Evolutionary conservation across 2,113 vertebrate genomes (phyloP).

Genomic region (Origma solitaria): DNA sequence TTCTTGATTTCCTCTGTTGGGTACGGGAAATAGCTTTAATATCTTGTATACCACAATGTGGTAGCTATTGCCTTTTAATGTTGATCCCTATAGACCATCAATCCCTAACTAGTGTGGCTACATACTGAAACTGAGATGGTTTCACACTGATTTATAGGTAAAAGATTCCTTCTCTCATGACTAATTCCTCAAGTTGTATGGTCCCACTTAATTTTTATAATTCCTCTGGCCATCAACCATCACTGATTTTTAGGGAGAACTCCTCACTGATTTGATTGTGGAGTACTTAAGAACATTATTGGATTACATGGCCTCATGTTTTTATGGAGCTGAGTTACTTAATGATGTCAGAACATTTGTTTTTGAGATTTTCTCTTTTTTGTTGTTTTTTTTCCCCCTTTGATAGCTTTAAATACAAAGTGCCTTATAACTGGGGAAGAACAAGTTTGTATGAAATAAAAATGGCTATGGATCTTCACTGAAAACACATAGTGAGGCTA

Average conservation of each 20-base stretch:
- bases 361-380: background rate
- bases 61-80: slow-evolving; percentile 40
- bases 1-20: slow-evolving; percentile 21
- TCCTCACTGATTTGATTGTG: background rate
- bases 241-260: background rate
- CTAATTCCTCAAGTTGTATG: background rate
- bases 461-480: background rate
- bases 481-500: background rate
- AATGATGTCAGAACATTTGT: background rate
- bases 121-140: slow-evolving; percentile 5
- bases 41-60: slow-evolving; percentile 27
- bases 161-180: background rate
- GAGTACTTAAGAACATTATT: background rate
- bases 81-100: slow-evolving; percentile 32
- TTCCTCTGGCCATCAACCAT: background rate
- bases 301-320: background rate
- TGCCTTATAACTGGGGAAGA: background rate
- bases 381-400: background rate
- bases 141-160: slow-evolving; percentile 22
- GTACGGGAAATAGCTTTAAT: slow-evolving; percentile 33
- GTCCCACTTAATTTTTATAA: background rate
- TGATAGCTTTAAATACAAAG: background rate
- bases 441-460: slow-evolving; percentile 9
- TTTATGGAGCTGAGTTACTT: background rate
- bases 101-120: slow-evolving; percentile 2